Base-by-base conservation (phyloP, 2,113 vertebrate species). In the Entomyzon cyanotis region DNA sequence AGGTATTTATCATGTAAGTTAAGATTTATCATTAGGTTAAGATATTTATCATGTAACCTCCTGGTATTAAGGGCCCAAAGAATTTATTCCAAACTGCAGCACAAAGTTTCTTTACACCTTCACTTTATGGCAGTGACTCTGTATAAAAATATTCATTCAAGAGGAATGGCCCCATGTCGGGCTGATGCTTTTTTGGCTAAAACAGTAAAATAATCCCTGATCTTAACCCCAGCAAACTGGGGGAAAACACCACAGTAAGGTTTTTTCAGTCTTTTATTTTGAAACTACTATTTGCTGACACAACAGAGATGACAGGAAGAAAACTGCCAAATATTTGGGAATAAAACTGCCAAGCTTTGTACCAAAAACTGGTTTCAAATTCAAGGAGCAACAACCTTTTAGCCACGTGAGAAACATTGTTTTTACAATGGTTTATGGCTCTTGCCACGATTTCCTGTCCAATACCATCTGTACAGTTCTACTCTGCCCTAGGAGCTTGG, bases 101-200 rank as follows among this genome's bases (percentile, higher is more conserved):
- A 39, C 2, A 39, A 79, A 90, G 31, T 65, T 88, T 73, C 58
- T 85, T 75, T 79, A 47, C 12, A 47, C 11, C 17, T 35, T 82
- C 19, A 30, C 10, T 50, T 67, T 13, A 1, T 12, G 55, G 55
- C 30, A 47, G 52, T 0, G 0, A 52, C 17, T 63, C 42, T 25
- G 3, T 10, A 28, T 13, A 59, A 90, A 76, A 49, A 22, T 3
- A 52, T 15, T 33, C 3, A 37, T 23, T 15, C 8, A 14, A 3
- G 10, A 16, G 14, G 39, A 10, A 8, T 1, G 1, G 18, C 25
- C 63, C 46, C 5, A 35, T 33, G 35, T 39, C 14, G 14, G 17
- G 9, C 3, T 0, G 0, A 60, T 23, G 16, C 0, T 47, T 90
- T 63, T 53, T 62, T 25, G 3, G 9, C 24, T 50, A 21, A 33